Base-by-base conservation (phyloP, 2,113 vertebrate genomes). In the Cephalopterus ornatus region DNA sequence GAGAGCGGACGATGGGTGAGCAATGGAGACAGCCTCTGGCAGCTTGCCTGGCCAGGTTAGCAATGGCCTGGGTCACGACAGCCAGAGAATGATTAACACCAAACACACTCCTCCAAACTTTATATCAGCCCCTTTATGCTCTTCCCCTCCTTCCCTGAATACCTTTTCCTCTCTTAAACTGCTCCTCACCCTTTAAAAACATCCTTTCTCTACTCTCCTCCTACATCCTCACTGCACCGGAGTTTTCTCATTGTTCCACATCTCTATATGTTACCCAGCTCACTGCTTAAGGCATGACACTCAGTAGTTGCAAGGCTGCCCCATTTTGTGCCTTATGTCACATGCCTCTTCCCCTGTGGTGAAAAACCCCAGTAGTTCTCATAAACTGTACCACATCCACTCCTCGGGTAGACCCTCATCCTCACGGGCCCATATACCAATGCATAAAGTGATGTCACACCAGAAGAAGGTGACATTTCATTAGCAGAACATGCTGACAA, bases 21-120 rank as follows among this genome's bases (percentile, higher is more conserved):
- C 83, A 95, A 95, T 23, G 47, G 56, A 97, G 80, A 95, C 62
- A 95, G 83, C 89, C 37, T 89, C 89, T 97, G 96, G 95, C 94
- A 95, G 70, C 61, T 59, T 91, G 87, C 74, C 91, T 95, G 78
- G 67, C 42, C 86, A 94, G 88, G 90, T 95, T 96, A 95, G 61
- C 77, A 82, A 70, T 0, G 12, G 86, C 73, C 55, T 39, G 35
- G 88, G 76, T 79, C 79, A 84, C 92, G 88, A 73, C 58, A 88
- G 80, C 42, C 27, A 2, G 24, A 85, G 76, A 80, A 93, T 78
- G 71, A 92, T 52, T 66, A 95, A 92, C 59, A 85, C 26, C 41
- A 67, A 95, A 59, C 16, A 68, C 63, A 92, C 46, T 44, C 44
- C 78, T 56, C 76, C 83, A 76, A 61, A 78, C 70, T 74, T 83